Percentiles rank a stretch among this genome's conserved stretches.
These are phyloP conservation scores for Ferrisia virgata DNA, from an alignment of 2,888 invertebrate species.

Conservation along the genomic window DNA sequence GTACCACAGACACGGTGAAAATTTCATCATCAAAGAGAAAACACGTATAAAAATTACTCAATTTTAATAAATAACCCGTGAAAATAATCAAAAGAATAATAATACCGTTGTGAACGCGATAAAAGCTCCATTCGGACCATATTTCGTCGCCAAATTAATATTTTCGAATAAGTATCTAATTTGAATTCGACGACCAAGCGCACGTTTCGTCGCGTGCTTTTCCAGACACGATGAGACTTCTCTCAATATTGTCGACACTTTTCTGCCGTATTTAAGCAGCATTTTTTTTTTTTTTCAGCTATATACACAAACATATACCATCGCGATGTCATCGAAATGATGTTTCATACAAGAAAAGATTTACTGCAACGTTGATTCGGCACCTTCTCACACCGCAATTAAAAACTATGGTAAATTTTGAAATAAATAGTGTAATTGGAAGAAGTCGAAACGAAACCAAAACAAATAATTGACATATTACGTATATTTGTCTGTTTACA, in stretches of 20 bases:
- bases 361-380: too few species aligned
- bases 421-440: not conserved
- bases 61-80: constrained; percentile 35
- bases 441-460: not conserved
- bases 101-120: not conserved
- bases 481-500: not conserved
- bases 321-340: too few species aligned
- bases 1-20: not conserved
- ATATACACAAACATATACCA: too few species aligned
- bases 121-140: not conserved
- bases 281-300: too few species aligned
- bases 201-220: not conserved
- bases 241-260: too few species aligned
- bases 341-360: too few species aligned
- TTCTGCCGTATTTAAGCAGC: too few species aligned
- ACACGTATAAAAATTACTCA: constrained; percentile 35
- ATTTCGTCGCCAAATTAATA: constrained; percentile 25
- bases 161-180: not conserved
- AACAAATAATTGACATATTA: not conserved
- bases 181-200: not conserved
- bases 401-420: too few species aligned
- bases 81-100: constrained; percentile 37
- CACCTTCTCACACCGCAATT: too few species aligned
- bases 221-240: not conserved
- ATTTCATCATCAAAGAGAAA: constrained; percentile 34